A percentile compares a stretch with the other conserved stretches of the same genome.
Conservation (phyloP, 2,113 vertebrate species). For the Grantiella picta region DNA sequence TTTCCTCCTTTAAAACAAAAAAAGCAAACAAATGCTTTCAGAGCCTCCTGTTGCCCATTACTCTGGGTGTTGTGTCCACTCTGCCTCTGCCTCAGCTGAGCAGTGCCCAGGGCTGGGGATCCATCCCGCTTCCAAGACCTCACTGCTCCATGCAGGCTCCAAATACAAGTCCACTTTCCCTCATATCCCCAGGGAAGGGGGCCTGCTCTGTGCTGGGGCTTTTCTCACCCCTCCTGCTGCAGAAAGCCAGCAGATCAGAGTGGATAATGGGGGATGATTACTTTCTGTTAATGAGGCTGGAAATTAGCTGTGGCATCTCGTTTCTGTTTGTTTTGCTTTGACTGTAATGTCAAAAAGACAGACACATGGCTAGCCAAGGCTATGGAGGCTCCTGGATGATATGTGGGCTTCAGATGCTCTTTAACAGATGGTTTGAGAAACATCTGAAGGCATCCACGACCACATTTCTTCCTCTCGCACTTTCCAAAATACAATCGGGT, state of each 20-base stretch:
- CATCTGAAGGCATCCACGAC: background rate
- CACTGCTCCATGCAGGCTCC: rapidly evolving
- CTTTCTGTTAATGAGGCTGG: background rate
- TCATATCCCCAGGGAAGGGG: background rate
- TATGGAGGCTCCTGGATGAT: background rate
- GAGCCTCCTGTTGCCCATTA: background rate
- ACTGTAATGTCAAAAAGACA: background rate
- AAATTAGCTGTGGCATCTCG: background rate
- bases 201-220: background rate
- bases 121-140: rapidly evolving
- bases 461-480: background rate
- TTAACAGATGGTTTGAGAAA: background rate
- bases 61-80: background rate
- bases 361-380: background rate
- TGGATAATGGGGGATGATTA: background rate
- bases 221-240: background rate
- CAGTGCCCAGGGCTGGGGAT: background rate
- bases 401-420: slow-evolving; percentile 5
- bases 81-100: background rate
- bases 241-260: background rate
- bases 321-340: slow-evolving; percentile 20
- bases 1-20: background rate
- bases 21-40: background rate
- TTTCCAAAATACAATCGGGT: background rate
- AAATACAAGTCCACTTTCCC: background rate